Percentiles rank a stretch among this genome's conserved stretches.
Conservation (phyloP, 2,113 vertebrate genomes). For the Oncorhynchus gorbuscha region DNA sequence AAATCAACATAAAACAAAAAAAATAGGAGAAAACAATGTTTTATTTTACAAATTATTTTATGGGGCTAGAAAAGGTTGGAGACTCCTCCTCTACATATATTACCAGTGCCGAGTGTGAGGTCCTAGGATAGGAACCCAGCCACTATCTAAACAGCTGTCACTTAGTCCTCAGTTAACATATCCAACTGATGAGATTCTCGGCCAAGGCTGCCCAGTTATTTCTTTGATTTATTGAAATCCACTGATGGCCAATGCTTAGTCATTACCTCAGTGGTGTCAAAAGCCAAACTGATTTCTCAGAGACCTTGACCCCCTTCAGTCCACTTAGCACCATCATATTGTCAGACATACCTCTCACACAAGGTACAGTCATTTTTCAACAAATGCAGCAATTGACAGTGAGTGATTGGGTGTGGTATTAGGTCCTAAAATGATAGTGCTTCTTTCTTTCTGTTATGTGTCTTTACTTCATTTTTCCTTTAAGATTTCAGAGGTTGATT, state of each 20-base stretch:
- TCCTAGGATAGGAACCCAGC: too few relatives aligned
- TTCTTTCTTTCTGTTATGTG: conserved; percentile 5
- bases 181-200: conserved; percentile 55
- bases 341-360: conserved; percentile 33
- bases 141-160: too few relatives aligned
- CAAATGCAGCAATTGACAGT: conserved; percentile 26
- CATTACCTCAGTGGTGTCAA: conserved; percentile 47
- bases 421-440: conserved; percentile 23
- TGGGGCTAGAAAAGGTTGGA: too few relatives aligned
- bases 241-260: conserved; percentile 58
- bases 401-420: conserved; percentile 24
- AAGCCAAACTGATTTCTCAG: conserved; percentile 55
- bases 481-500: too few relatives aligned
- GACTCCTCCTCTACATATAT: too few relatives aligned
- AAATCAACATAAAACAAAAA: too few relatives aligned
- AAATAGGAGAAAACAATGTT: too few relatives aligned
- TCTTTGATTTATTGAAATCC: conserved; percentile 69
- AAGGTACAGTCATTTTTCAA: conserved; percentile 33
- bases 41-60: too few relatives aligned
- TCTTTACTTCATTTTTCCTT: too few relatives aligned
- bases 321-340: conserved; percentile 47
- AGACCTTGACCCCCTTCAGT: conserved; percentile 44
- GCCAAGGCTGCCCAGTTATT: conserved; percentile 51
- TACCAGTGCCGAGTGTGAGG: too few relatives aligned
- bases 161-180: conserved; percentile 40